Percentiles rank a stretch among this genome's conserved stretches.
These are phyloP conservation scores for Alosa sapidissima DNA, from an alignment of 2,797 vertebrate genomes.

Conservation along the genomic window DNA sequence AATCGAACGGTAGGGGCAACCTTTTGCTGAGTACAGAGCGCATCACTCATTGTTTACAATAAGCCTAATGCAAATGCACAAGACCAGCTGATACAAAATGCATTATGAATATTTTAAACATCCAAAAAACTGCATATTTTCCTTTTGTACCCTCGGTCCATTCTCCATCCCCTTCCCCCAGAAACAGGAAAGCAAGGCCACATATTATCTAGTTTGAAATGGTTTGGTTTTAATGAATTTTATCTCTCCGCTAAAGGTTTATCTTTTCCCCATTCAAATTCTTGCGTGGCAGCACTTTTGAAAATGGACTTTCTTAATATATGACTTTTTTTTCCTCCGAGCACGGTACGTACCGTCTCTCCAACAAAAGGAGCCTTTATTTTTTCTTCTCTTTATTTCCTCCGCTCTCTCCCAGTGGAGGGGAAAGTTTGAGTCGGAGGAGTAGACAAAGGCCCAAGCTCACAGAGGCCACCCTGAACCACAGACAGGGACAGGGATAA, in stretches of 20 bases:
- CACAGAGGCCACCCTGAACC: constrained; percentile 64
- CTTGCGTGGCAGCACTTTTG: constrained; percentile 60
- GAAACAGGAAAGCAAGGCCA: constrained; percentile 49
- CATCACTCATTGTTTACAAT: constrained; percentile 11
- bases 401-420: constrained; percentile 38
- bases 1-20: neutral
- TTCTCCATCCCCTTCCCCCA: constrained; percentile 37
- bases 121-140: constrained; percentile 34
- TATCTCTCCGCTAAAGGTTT: constrained; percentile 66
- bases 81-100: neutral
- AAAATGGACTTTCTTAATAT: constrained; percentile 69
- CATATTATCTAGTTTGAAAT: constrained; percentile 51
- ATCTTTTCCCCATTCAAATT: constrained; percentile 67
- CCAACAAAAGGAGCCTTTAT: constrained; percentile 67
- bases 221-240: constrained; percentile 64
- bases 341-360: constrained; percentile 43
- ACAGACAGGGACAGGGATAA: constrained; percentile 55
- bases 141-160: constrained; percentile 36
- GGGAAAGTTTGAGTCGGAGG: constrained; percentile 61
- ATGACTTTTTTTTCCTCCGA: constrained; percentile 62
- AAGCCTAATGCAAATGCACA: constrained; percentile 16
- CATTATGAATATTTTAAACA: constrained; percentile 49
- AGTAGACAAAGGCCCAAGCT: constrained; percentile 60
- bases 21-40: neutral
- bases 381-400: constrained; percentile 37